Base-by-base conservation (phyloP, 2,113 vertebrate species). In the Galemys pyrenaicus region DNA sequence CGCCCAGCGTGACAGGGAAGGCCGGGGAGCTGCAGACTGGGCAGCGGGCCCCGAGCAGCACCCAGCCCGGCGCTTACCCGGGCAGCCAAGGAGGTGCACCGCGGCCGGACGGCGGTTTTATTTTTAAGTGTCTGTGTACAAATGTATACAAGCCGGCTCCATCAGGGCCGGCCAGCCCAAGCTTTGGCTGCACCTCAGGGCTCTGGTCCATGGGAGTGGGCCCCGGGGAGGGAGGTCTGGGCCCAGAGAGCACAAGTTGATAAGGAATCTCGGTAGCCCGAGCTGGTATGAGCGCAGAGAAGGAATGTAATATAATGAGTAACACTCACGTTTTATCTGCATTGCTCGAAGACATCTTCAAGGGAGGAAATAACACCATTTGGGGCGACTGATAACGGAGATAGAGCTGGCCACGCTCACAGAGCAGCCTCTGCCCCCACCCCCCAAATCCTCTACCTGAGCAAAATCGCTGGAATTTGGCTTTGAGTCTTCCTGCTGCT, bases 261-360 rank as follows among this genome's bases (percentile, higher is more conserved):
- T 93, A 83, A 82, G 44, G 92, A 35, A 44, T 58, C 77, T 58
- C 68, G 3, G 92, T 74, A 90, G 91, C 94, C 30, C 12, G 6
- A 6, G 79, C 78, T 54, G 92, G 94, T 94, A 56, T 16, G 49
- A 51, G 49, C 46, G n/a, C 8, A 1, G 51, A 54, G 51, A 91
- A 94, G 93, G 95, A 98, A 96, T 95, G 96, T 39, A 15, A 60
- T 65, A 95, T 97, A 94, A 83, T 95, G 78, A 97, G 96, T 96
- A 98, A 98, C 98, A 98, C 98, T 98, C 98, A 95, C 80, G 79
- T 95, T 94, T 98, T 98, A 98, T 98, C 98, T 98, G 83, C 68
- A 64, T 79, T 94, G 96, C 98, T 96, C 80, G 90, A 96, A 98
- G 97, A 94, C 73, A 39, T 98, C 96, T 95, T 96, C 97, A 93